Base-by-base conservation (phyloP, 2,113 vertebrate species). In the Albula glossodonta region DNA sequence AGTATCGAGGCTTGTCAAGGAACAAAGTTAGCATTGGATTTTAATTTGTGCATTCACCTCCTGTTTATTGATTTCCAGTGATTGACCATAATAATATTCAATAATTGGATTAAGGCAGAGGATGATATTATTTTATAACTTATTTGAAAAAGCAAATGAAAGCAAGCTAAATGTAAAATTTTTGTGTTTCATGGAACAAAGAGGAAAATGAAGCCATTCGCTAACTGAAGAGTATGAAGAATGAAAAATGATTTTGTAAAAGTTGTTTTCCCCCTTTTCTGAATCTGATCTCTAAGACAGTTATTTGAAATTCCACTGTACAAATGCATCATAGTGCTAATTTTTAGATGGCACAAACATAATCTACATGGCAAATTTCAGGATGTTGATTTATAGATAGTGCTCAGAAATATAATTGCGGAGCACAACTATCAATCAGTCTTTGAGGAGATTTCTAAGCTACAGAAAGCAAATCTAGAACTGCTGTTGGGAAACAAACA, bases 351-450 rank as follows among this genome's bases (percentile, higher is more conserved):
- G 95, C 93, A 94, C 94, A 95, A 96, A 96, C 96, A 97, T 96
- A 96, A 97, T 95, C 97, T 96, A 96, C 94, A 95, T 94, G 94
- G 96, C 95, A 96, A 93, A 95, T 97, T 94, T 92, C 96, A 97
- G 94, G 96, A 97, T 96, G 95, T 96, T 98, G 98, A 99, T 99
- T 98, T 99, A 99, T 98, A 96, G 96, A 94, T 94, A 95, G 93
- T 91, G 90, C 92, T 90, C 81, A 88, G 78, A 81, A 93, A 96
- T 94, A 95, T 95, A 95, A 96, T 96, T 96, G 95, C 94, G 51
- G 92, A 85, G 92, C 93, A 91, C 89, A 92, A 95, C 94, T 93
- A 93, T 90, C 94, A 96, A 95, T 96, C 95, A 95, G 92, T 94
- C 94, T 94, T 93, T 93, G 80, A 86, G 91, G 92, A 91, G 88